Evolutionary conservation across 1,140 invertebrate genomes (phyloP).

Genomic region (Drosophila elegans): DNA sequence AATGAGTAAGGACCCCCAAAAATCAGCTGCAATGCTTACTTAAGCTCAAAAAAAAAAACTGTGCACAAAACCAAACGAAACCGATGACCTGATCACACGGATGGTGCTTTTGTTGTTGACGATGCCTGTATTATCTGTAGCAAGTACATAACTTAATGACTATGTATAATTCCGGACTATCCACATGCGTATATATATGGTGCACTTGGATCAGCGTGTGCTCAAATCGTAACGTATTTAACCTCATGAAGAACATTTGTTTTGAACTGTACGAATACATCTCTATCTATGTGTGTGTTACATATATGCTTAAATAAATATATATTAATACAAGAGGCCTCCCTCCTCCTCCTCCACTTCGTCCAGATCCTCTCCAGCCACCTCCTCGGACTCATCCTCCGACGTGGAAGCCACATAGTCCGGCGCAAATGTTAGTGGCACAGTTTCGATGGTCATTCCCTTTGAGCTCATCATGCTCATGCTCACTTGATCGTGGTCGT

Average conservation of each 20-base stretch:
- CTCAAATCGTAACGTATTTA: conserved; percentile 62
- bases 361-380: background rate
- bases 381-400: background rate
- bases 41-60: conserved; percentile 37
- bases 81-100: conserved; percentile 32
- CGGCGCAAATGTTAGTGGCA: background rate
- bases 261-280: conserved; percentile 55
- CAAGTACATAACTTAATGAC: conserved; percentile 43
- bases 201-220: conserved; percentile 40
- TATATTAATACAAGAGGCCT: conserved; percentile 23
- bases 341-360: background rate
- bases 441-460: background rate
- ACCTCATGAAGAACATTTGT: conserved; percentile 51
- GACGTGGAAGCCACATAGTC: background rate
- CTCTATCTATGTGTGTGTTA: conserved; percentile 44
- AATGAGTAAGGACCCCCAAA: conserved; percentile 48
- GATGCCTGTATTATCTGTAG: conserved; percentile 41
- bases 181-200: conserved; percentile 37
- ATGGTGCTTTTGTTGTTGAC: conserved; percentile 31
- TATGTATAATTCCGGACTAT: conserved; percentile 30
- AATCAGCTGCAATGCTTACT: conserved; percentile 46
- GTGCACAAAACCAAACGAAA: conserved; percentile 71
- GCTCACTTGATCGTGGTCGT: conserved; percentile 3
- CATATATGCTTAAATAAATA: conserved; percentile 51
- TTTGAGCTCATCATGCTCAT: background rate